phyloP scores from a whole-genome alignment of 2,888 invertebrate genomes.

The Drosophila colorata region DNA sequence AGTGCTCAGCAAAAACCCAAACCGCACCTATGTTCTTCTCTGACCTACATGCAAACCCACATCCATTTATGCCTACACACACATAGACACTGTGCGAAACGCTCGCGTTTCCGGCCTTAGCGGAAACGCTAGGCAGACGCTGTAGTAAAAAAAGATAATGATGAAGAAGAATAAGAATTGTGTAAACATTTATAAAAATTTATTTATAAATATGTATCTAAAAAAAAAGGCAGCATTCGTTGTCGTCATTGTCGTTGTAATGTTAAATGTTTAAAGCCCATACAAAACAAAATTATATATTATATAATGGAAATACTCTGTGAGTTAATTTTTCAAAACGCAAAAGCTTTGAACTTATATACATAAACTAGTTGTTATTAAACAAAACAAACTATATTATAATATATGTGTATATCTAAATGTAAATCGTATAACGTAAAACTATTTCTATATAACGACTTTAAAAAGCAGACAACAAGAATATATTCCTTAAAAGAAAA shows the following conservation, averaged over 20 bases:
- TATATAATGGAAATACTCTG: slow-evolving; percentile 79
- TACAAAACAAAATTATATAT: slow-evolving; percentile 61
- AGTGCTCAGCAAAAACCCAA: slow-evolving; percentile 68
- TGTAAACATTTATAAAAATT: slow-evolving; percentile 72
- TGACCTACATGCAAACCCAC: slow-evolving; percentile 32
- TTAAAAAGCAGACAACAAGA: slow-evolving; percentile 42
- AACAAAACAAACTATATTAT: slow-evolving; percentile 45
- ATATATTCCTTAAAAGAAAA: slow-evolving; percentile 52
- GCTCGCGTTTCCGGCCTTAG: slow-evolving; percentile 41
- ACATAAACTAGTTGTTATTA: slow-evolving; percentile 68
- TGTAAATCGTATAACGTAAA: slow-evolving; percentile 56
- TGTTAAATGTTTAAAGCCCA: slow-evolving; percentile 69
- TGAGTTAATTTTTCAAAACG: slow-evolving; percentile 77
- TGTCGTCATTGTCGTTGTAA: slow-evolving; percentile 60
- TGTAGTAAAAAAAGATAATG: slow-evolving; percentile 33
- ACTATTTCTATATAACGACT: slow-evolving; percentile 38
- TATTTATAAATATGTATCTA: slow-evolving; percentile 69
- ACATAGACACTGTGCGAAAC: slow-evolving; percentile 36
- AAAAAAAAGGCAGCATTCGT: slow-evolving; percentile 47
- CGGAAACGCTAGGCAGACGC: slow-evolving; percentile 44
- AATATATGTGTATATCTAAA: slow-evolving; percentile 61
- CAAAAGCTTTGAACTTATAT: slow-evolving; percentile 73
- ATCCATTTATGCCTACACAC: slow-evolving; percentile 4
- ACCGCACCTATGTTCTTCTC: slow-evolving; percentile 55
- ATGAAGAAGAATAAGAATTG: slow-evolving; percentile 33